Evolutionary conservation across 1,140 invertebrate species (phyloP).

Genomic region (Ectropis grisescens): DNA sequence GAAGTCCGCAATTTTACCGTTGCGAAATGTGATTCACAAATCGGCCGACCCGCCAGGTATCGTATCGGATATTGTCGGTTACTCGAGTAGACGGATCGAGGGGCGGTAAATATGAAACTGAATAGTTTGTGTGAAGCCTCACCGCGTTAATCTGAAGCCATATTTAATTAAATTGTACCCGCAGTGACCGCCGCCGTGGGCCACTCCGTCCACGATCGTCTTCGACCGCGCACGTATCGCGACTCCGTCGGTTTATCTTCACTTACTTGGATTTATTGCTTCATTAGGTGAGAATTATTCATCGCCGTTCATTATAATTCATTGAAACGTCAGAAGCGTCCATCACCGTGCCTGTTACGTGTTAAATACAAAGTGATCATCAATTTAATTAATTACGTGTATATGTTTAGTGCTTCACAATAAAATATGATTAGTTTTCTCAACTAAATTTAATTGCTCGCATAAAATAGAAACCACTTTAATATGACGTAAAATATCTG

Average conservation of each 20-base stretch:
- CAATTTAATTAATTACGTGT: too few relatives aligned
- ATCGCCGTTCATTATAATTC: neutral
- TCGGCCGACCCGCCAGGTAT: too few relatives aligned
- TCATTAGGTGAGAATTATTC: too few relatives aligned
- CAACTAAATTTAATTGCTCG: too few relatives aligned
- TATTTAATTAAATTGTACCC: slow-evolving; percentile 68
- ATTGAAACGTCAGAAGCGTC: neutral
- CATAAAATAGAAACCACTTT: too few relatives aligned
- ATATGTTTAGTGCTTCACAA: too few relatives aligned
- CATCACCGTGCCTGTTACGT: too few relatives aligned
- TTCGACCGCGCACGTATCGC: slow-evolving; percentile 28
- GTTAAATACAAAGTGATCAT: too few relatives aligned
- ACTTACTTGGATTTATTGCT: too few relatives aligned
- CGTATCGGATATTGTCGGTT: too few relatives aligned
- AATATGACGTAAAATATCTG: too few relatives aligned
- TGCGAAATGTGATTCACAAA: neutral
- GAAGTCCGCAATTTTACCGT: slow-evolving; percentile 8
- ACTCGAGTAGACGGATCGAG: neutral
- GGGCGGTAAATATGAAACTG: slow-evolving; percentile 48
- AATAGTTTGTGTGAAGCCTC: slow-evolving; percentile 57
- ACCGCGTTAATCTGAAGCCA: slow-evolving; percentile 62
- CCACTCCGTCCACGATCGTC: slow-evolving; percentile 36
- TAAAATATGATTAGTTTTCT: too few relatives aligned
- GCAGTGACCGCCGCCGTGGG: slow-evolving; percentile 32
- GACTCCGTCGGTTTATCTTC: neutral